phyloP scores from a whole-genome alignment of 2,113 vertebrate species.

The Odobenus rosmarus region DNA sequence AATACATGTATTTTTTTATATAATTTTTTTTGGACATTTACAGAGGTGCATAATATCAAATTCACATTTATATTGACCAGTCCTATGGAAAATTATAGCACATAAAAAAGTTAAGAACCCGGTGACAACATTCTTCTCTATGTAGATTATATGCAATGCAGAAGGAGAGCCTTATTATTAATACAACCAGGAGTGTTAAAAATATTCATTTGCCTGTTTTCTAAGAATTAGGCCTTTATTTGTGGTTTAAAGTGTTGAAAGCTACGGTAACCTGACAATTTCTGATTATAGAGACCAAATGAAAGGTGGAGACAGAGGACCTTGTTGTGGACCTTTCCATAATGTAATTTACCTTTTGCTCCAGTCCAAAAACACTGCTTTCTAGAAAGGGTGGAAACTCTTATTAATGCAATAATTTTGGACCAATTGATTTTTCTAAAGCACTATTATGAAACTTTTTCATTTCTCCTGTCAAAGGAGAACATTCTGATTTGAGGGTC shows the following conservation, averaged over 20 bases:
- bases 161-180: constrained; percentile 27
- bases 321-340: constrained; percentile 46
- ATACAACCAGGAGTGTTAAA: background rate
- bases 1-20: background rate
- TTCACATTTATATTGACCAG: background rate
- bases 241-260: constrained; percentile 56
- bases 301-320: background rate
- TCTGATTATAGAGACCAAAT: constrained; percentile 9
- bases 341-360: constrained; percentile 21
- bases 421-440: constrained; percentile 28
- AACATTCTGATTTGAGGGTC: constrained; percentile 14
- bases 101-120: background rate
- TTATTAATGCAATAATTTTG: constrained; percentile 42
- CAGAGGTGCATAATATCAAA: constrained; percentile 27
- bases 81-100: background rate
- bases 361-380: background rate
- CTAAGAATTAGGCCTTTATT: constrained; percentile 47
- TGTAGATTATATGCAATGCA: background rate
- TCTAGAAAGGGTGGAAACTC: background rate
- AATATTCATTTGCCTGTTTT: background rate
- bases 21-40: background rate
- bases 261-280: background rate
- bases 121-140: background rate
- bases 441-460: background rate
- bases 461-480: constrained; percentile 27